Conservation (phyloP, 2,113 vertebrate genomes). For the Elgaria multicarinata region DNA sequence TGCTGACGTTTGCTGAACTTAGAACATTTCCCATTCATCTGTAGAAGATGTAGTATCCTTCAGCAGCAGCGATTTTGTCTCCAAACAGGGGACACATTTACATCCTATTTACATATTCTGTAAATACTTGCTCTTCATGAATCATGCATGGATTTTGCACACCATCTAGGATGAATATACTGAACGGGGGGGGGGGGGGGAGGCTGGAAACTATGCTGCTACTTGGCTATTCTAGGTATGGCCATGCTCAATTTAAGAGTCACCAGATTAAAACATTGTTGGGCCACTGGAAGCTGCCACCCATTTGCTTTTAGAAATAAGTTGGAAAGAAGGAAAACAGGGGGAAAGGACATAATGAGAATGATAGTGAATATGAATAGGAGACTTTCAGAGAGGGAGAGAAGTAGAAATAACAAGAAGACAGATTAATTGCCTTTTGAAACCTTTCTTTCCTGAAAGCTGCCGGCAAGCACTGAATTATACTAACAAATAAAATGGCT, state of each 20-base stretch:
- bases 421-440: background rate
- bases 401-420: background rate
- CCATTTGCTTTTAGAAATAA: conserved; percentile 32
- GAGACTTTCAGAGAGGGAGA: background rate
- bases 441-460: background rate
- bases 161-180: background rate
- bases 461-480: background rate
- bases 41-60: conserved; percentile 48
- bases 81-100: conserved; percentile 48
- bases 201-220: background rate
- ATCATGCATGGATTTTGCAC: conserved; percentile 31
- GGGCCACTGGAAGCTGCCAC: conserved; percentile 37
- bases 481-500: background rate
- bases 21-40: conserved; percentile 56
- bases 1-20: conserved; percentile 46
- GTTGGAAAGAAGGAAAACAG: background rate
- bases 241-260: background rate
- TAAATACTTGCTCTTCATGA: conserved; percentile 50
- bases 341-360: background rate
- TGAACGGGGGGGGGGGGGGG: too few relatives aligned
- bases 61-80: conserved; percentile 59
- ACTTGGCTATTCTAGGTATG: conserved; percentile 49
- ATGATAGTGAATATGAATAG: background rate
- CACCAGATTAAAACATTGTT: conserved; percentile 40
- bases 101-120: conserved; percentile 56